Evolutionary conservation across 1,140 invertebrate genomes (phyloP).

Genomic region (Drosophila pectinifera): DNA sequence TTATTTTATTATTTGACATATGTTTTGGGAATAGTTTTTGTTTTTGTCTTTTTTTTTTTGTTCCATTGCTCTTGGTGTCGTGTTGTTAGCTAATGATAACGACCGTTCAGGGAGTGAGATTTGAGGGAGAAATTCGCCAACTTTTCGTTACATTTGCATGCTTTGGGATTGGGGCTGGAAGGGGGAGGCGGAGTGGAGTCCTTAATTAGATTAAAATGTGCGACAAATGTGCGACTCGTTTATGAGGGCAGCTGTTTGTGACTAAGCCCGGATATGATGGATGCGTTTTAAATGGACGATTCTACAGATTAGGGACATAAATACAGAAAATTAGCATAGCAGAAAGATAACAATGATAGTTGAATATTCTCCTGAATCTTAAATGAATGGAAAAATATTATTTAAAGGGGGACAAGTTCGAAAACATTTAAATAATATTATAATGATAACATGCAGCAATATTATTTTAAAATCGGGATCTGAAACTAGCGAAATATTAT

Average conservation of each 20-base stretch:
- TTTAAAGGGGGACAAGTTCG: not conserved
- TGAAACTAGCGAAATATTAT: not conserved
- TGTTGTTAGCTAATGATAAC: slow-evolving; percentile 64
- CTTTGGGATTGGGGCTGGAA: slow-evolving; percentile 5
- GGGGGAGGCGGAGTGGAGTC: slow-evolving; percentile 11
- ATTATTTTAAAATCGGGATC: no score
- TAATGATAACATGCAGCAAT: not conserved
- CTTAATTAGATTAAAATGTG: slow-evolving; percentile 63
- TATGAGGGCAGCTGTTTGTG: slow-evolving; percentile 44
- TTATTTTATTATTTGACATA: slow-evolving; percentile 76
- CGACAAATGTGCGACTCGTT: slow-evolving; percentile 50
- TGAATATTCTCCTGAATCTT: not conserved
- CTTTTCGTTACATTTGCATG: slow-evolving; percentile 54
- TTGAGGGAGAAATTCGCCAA: slow-evolving; percentile 41
- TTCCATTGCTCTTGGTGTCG: slow-evolving; percentile 3
- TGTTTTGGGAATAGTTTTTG: slow-evolving; percentile 68
- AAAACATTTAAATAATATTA: not conserved
- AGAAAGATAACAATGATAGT: not conserved
- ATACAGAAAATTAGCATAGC: not conserved
- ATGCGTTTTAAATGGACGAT: slow-evolving; percentile 42
- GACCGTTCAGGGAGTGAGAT: slow-evolving; percentile 42
- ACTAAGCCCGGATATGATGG: slow-evolving; percentile 45
- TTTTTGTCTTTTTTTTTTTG: slow-evolving; percentile 1
- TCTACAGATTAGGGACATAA: slow-evolving; percentile 9
- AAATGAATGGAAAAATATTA: not conserved